These are phyloP conservation scores for Pristis pectinata DNA, from an alignment of 2,797 vertebrate genomes.

Conservation along the genomic window DNA sequence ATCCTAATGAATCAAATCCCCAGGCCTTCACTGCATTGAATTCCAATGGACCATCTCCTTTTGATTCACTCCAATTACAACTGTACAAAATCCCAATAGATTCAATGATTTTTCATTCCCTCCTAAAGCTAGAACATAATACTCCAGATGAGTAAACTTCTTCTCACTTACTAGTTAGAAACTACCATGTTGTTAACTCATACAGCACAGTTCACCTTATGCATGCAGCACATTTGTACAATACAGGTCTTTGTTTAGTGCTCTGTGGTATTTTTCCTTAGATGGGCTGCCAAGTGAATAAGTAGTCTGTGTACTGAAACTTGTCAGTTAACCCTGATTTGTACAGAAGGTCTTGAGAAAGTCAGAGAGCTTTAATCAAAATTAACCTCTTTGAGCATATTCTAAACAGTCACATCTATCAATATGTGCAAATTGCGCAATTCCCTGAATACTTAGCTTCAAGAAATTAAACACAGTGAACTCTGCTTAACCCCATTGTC, in stretches of 20 bases:
- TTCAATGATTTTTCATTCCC: not conserved
- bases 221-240: not conserved
- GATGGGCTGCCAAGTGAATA: not conserved
- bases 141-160: not conserved
- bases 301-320: not conserved
- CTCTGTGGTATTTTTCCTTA: not conserved
- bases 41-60: not conserved
- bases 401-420: not conserved
- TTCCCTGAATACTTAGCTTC: not conserved
- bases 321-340: not conserved
- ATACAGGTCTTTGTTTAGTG: not conserved
- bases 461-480: not conserved
- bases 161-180: not conserved
- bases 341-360: not conserved
- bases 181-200: not conserved
- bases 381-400: not conserved
- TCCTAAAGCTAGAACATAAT: not conserved
- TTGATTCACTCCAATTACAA: not conserved
- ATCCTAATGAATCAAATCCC: not conserved
- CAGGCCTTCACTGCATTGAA: not conserved
- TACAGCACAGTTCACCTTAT: not conserved
- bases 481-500: not conserved
- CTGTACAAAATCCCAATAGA: not conserved
- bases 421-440: not conserved
- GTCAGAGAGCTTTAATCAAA: not conserved